Conservation (phyloP, 2,113 vertebrate species). For the Scomber colias region DNA sequence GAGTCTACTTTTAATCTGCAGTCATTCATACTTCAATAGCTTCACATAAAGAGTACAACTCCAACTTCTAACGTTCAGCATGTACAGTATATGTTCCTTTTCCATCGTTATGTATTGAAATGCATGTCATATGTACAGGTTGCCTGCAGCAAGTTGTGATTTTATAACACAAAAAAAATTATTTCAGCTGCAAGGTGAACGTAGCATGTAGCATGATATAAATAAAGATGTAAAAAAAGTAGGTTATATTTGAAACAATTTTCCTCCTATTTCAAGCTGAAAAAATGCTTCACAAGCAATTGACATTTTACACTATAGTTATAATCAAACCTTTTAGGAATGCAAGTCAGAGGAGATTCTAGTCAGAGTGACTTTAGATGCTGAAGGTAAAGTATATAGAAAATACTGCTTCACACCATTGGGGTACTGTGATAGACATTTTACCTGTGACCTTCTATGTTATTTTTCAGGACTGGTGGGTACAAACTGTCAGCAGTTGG, state of each 20-base stretch:
- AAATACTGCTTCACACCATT: not conserved
- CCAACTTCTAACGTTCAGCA: too few species aligned
- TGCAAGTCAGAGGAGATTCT: too few species aligned
- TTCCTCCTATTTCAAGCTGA: too few species aligned
- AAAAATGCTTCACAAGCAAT: too few species aligned
- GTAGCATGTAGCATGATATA: not conserved
- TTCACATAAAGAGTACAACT: too few species aligned
- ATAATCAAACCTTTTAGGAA: too few species aligned
- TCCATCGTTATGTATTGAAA: not conserved
- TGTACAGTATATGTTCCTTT: not conserved
- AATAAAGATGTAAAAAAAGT: not conserved
- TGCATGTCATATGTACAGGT: not conserved
- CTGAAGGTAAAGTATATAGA: not conserved
- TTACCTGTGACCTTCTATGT: not conserved
- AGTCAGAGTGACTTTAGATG: not conserved
- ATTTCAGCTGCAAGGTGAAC: conserved; percentile 7
- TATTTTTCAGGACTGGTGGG: not conserved
- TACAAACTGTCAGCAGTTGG: not conserved
- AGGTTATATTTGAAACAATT: not conserved
- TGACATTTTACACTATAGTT: too few species aligned
- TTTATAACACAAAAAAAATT: not conserved
- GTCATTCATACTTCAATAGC: too few species aligned
- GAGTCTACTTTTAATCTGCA: not conserved
- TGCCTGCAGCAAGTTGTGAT: not conserved
- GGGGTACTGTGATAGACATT: not conserved